A percentile compares a stretch with the other conserved stretches of the same genome.
These are phyloP conservation scores for Amphimallon solstitiale DNA, from an alignment of 2,888 invertebrate genomes.

Conservation along the genomic window DNA sequence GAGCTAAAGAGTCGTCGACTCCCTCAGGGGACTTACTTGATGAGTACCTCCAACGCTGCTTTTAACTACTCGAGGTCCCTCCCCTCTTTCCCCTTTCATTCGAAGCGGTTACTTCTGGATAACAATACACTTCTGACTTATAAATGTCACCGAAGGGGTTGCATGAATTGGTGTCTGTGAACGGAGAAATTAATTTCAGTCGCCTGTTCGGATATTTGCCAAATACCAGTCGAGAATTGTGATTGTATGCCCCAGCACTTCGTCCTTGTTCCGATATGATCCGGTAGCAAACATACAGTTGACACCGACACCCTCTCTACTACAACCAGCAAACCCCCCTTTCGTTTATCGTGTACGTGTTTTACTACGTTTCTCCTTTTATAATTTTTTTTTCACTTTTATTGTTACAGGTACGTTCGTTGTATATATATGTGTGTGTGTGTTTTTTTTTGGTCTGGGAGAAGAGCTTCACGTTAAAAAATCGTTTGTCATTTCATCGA, in stretches of 20 bases:
- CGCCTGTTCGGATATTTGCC: slow-evolving; percentile 61
- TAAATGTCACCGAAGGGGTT: slow-evolving; percentile 63
- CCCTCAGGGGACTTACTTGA: slow-evolving; percentile 60
- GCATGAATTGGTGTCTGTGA: slow-evolving; percentile 62
- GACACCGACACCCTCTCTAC: slow-evolving; percentile 31
- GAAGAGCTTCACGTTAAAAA: slow-evolving; percentile 10
- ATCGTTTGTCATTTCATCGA: slow-evolving; percentile 31
- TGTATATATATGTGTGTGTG: too few species aligned
- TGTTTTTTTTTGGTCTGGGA: slow-evolving; percentile 6
- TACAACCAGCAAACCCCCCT: slow-evolving; percentile 20
- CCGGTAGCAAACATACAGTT: slow-evolving; percentile 33
- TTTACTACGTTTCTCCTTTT: slow-evolving; percentile 27
- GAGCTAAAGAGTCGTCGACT: slow-evolving; percentile 54
- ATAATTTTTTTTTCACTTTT: slow-evolving; percentile 26
- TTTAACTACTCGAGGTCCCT: slow-evolving; percentile 60
- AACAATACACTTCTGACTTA: slow-evolving; percentile 64
- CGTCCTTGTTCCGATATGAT: slow-evolving; percentile 37
- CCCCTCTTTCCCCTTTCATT: too few species aligned
- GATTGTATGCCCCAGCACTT: slow-evolving; percentile 32
- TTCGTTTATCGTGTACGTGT: slow-evolving; percentile 32
- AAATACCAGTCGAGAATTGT: slow-evolving; percentile 57
- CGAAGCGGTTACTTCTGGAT: slow-evolving; percentile 60
- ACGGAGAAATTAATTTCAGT: slow-evolving; percentile 62
- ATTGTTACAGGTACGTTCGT: slow-evolving; percentile 31
- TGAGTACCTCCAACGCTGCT: slow-evolving; percentile 61